Evolutionary conservation across 2,113 vertebrate species (phyloP).

Genomic region (Australoheros scitulus): DNA sequence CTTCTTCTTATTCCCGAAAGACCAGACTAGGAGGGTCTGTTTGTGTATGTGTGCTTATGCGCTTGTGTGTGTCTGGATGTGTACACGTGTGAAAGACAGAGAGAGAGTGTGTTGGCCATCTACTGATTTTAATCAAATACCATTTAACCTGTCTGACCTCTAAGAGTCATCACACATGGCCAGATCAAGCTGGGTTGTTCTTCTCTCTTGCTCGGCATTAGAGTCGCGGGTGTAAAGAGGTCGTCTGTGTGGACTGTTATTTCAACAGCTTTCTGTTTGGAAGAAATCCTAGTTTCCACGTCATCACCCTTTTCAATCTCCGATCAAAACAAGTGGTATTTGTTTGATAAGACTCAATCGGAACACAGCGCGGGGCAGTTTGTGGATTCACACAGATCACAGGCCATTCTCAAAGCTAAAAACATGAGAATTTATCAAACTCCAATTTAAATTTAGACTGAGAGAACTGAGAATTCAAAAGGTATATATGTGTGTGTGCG

Average conservation of each 20-base stretch:
- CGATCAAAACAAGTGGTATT: constrained; percentile 47
- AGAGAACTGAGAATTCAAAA: too few species aligned
- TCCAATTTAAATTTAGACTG: not conserved
- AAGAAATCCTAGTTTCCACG: constrained; percentile 61
- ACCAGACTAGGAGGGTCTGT: constrained; percentile 52
- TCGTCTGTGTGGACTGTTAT: constrained; percentile 48
- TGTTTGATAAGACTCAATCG: constrained; percentile 43
- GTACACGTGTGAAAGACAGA: constrained; percentile 49
- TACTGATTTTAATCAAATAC: constrained; percentile 87
- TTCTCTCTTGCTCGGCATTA: constrained; percentile 67
- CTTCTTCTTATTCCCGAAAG: constrained; percentile 76
- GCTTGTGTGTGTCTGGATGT: constrained; percentile 25
- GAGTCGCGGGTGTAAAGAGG: constrained; percentile 65
- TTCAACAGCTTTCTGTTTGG: constrained; percentile 57
- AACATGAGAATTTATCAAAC: not conserved
- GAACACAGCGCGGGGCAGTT: not conserved
- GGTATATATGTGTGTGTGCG: too few species aligned
- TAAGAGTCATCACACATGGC: constrained; percentile 78
- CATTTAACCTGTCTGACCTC: constrained; percentile 84
- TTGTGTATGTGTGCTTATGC: constrained; percentile 56
- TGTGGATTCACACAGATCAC: constrained; percentile 13
- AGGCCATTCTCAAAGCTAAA: not conserved
- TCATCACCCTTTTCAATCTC: constrained; percentile 53
- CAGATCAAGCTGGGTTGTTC: constrained; percentile 73
- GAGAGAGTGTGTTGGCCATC: constrained; percentile 76